Evolutionary conservation across 2,888 invertebrate species (phyloP).

Genomic region (Eilema caniola): DNA sequence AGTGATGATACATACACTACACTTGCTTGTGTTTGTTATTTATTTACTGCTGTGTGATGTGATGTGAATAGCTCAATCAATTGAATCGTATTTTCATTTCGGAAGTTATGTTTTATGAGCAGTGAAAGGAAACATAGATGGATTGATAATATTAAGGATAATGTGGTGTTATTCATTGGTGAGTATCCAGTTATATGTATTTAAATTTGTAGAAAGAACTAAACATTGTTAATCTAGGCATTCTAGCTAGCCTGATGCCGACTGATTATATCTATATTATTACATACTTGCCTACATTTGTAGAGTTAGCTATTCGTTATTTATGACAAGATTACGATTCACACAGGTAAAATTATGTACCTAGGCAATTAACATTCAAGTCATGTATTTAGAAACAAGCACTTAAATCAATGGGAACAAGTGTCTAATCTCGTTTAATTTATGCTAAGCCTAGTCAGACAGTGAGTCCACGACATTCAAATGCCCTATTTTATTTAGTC

Average conservation of each 20-base stretch:
- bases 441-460: background rate
- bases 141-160: slow-evolving; percentile 1
- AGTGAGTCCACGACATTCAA: background rate
- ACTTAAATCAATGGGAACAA: too few relatives aligned
- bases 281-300: too few relatives aligned
- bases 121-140: slow-evolving; percentile 13
- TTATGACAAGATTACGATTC: too few relatives aligned
- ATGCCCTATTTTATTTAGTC: slow-evolving; percentile 1
- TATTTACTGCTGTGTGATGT: slow-evolving; percentile 1
- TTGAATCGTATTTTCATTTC: slow-evolving; percentile 15
- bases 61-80: slow-evolving; percentile 19
- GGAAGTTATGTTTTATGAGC: slow-evolving; percentile 10
- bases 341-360: too few relatives aligned
- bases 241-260: background rate
- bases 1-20: too few relatives aligned
- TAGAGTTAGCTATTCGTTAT: too few relatives aligned
- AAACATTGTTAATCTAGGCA: background rate
- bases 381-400: too few relatives aligned
- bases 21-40: slow-evolving; percentile 7
- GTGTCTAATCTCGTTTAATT: background rate
- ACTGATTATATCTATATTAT: background rate
- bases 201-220: background rate
- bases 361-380: background rate
- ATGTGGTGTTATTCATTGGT: slow-evolving; percentile 7
- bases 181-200: background rate